These are phyloP conservation scores for Acestrorhynchus altus DNA, from an alignment of 2,797 vertebrate species.

Conservation along the genomic window DNA sequence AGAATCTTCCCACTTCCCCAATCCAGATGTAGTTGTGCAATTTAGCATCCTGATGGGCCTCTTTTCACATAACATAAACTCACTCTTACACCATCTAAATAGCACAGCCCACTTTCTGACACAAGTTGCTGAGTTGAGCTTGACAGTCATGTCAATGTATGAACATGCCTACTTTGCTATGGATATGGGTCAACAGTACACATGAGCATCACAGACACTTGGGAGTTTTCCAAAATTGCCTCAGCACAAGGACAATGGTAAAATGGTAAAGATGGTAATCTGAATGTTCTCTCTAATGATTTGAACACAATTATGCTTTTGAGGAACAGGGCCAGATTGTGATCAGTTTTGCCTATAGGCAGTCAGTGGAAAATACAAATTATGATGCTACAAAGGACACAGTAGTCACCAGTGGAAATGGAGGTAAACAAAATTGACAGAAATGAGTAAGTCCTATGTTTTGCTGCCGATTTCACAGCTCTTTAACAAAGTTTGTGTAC, in stretches of 20 bases:
- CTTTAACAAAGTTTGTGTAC: no score
- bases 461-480: no score
- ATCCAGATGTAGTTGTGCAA: not conserved
- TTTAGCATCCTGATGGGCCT: constrained; percentile 10
- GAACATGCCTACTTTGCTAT: constrained; percentile 15
- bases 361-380: constrained; percentile 10
- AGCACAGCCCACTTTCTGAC: constrained; percentile 7
- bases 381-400: constrained; percentile 12
- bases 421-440: not conserved
- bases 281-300: not conserved
- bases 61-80: constrained; percentile 1
- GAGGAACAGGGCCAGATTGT: constrained; percentile 13
- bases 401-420: constrained; percentile 7
- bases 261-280: not conserved
- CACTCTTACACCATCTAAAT: not conserved
- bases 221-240: not conserved
- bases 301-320: not conserved
- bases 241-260: not conserved
- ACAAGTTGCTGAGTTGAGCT: constrained; percentile 2
- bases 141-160: constrained; percentile 27
- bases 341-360: constrained; percentile 21
- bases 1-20: not conserved
- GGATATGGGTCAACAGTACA: constrained; percentile 26
- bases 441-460: no score
- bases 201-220: constrained; percentile 19